Conservation (phyloP, 2,888 invertebrate genomes). For the Apamea anceps region DNA sequence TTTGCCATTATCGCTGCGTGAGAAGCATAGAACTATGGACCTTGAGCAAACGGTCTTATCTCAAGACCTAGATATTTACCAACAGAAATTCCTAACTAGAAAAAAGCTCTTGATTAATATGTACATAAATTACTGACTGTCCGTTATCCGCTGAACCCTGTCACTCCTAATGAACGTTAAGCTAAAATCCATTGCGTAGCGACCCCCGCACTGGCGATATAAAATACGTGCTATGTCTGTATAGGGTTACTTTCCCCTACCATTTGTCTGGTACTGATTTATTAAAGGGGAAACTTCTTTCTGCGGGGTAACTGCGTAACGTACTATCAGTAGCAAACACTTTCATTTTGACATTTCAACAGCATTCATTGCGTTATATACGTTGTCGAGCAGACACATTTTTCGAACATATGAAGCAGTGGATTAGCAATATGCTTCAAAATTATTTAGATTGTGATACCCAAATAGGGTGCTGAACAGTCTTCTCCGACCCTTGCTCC, state of each 20-base stretch:
- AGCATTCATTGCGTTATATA: too few species aligned
- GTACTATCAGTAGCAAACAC: too few species aligned
- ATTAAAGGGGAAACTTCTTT: neutral
- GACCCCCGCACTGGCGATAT: conserved; percentile 59
- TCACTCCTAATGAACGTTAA: conserved; percentile 65
- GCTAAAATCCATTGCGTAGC: conserved; percentile 66
- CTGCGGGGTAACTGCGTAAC: too few species aligned
- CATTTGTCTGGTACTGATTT: conserved; percentile 21
- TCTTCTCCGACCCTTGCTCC: too few species aligned
- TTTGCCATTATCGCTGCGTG: neutral
- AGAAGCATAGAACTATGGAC: too few species aligned
- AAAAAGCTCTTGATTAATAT: conserved; percentile 22
- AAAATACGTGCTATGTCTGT: conserved; percentile 59
- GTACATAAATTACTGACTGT: conserved; percentile 39
- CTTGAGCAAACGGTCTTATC: neutral
- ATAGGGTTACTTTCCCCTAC: conserved; percentile 69
- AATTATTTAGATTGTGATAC: too few species aligned
- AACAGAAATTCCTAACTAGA: conserved; percentile 1
- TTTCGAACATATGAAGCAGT: too few species aligned
- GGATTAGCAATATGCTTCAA: too few species aligned
- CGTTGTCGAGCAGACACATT: too few species aligned
- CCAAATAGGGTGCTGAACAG: too few species aligned
- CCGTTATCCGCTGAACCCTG: conserved; percentile 58
- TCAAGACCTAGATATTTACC: neutral
- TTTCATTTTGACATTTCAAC: too few species aligned